These are phyloP conservation scores for Notarius lentiginosus DNA, from an alignment of 2,113 vertebrate genomes.

Conservation along the genomic window DNA sequence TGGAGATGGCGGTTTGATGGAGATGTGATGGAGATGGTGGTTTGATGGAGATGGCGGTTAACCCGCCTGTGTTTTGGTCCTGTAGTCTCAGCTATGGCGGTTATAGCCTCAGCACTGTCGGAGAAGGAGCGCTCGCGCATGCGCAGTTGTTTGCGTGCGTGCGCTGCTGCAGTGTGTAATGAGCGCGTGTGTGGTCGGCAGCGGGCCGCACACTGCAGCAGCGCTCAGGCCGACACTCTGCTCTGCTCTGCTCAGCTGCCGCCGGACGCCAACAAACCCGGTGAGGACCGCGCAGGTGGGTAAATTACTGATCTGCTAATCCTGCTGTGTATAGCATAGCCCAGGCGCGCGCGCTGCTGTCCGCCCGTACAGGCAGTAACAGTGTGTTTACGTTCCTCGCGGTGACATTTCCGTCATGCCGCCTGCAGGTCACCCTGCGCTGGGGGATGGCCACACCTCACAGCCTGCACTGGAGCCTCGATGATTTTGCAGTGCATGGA, in stretches of 20 bases:
- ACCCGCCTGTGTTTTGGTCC: background rate
- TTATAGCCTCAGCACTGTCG: too few relatives aligned
- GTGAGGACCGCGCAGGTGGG: constrained; percentile 34
- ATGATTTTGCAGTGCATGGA: background rate
- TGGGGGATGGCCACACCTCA: background rate
- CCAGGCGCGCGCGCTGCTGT: background rate
- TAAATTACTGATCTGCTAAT: background rate
- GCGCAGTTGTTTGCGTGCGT: constrained; percentile 16
- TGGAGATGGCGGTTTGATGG: too few relatives aligned
- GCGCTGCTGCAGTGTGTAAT: constrained; percentile 30
- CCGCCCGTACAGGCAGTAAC: background rate
- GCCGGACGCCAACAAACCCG: constrained; percentile 34
- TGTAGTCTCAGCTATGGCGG: background rate
- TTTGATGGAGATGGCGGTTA: too few relatives aligned
- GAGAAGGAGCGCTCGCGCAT: constrained; percentile 27
- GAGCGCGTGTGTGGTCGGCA: constrained; percentile 24
- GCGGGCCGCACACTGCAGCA: constrained; percentile 44
- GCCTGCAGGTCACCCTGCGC: background rate
- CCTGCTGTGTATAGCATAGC: background rate
- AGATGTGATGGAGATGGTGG: too few relatives aligned
- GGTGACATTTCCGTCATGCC: constrained; percentile 2
- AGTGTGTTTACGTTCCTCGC: background rate
- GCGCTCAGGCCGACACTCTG: background rate
- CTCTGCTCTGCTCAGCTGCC: too few relatives aligned
- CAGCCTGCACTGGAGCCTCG: too few relatives aligned